These are phyloP conservation scores for Sebastes hubbsi DNA, from an alignment of 2,797 vertebrate genomes.

Conservation along the genomic window DNA sequence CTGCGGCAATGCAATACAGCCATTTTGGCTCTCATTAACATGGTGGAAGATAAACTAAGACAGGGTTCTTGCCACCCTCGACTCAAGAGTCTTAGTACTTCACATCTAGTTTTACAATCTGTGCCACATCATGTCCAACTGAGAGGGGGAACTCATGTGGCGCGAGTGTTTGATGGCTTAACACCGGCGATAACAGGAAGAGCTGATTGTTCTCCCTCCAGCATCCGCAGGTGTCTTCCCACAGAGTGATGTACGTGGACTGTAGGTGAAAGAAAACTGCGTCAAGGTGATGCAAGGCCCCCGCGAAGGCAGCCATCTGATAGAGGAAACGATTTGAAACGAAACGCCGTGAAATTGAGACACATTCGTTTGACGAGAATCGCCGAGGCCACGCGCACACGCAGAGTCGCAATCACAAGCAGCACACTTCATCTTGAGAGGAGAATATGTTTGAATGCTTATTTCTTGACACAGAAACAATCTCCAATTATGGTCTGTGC, in stretches of 20 bases:
- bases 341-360: constrained; percentile 43
- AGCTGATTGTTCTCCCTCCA: constrained; percentile 36
- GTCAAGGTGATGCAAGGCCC: not conserved
- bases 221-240: constrained; percentile 43
- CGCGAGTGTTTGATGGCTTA: constrained; percentile 30
- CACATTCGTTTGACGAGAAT: constrained; percentile 2
- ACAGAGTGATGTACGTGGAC: constrained; percentile 20
- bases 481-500: constrained; percentile 12
- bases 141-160: constrained; percentile 31
- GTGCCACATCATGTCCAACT: constrained; percentile 21
- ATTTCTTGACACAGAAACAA: constrained; percentile 15
- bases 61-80: constrained; percentile 8
- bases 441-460: constrained; percentile 6
- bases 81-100: constrained; percentile 3
- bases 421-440: constrained; percentile 11
- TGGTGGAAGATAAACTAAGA: constrained; percentile 32
- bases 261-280: constrained; percentile 16
- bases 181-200: not conserved
- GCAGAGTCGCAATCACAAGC: not conserved
- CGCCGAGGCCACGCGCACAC: constrained; percentile 15
- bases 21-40: constrained; percentile 32
- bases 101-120: constrained; percentile 28
- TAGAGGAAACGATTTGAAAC: not conserved
- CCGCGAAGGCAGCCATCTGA: constrained; percentile 2
- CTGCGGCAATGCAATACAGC: not conserved